Base-by-base conservation (phyloP, 2,888 invertebrate genomes). In the Ectemnius lituratus region DNA sequence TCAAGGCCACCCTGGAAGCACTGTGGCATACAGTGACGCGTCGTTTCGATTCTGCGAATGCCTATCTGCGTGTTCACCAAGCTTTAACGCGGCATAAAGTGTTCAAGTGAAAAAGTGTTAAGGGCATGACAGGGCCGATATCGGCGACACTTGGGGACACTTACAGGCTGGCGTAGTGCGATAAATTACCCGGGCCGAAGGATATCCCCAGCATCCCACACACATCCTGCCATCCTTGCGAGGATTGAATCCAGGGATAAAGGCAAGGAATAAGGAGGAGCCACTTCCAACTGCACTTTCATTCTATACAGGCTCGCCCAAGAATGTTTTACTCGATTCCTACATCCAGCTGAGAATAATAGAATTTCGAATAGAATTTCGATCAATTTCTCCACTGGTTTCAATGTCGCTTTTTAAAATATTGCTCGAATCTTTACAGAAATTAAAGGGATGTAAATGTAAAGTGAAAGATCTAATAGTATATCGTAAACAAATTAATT, bases 201-300 rank as follows among this genome's bases (percentile, higher is more conserved):
- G 69, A 75, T 75, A 37, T 37, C 67, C 67, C 68, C 52, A 16
- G 62, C 56, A 70, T 70, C 73, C 75, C 45, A 70, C 69, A 60
- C 69, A 56, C 63, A 78, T 73, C 77, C 78, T 70, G 73, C 14
- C 61, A 64, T 37, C 37, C 37, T 37, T 11, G 37, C 37, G 37
- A 37, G 62, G 71, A 75, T 71, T 67, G 56, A 65, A 69, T 73
- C 73, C 69, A 62, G 71, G 56, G 23, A 62, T 62, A 63, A 70
- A 65, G 69, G 56, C 73, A 65, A 66, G 65, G 62, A 75, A 69
- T 73, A 73, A 65, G 65, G 59, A 75, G 62, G 73, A 52, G 47
- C 73, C 64, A 65, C 46, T 69, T 58, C 52, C 62, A 27, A 23
- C 16, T 23, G 18, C 49, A 18, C 61, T 18, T 45, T 57, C 62